phyloP scores from a whole-genome alignment of 2,888 invertebrate genomes.

The Xestobium rufovillosum region DNA sequence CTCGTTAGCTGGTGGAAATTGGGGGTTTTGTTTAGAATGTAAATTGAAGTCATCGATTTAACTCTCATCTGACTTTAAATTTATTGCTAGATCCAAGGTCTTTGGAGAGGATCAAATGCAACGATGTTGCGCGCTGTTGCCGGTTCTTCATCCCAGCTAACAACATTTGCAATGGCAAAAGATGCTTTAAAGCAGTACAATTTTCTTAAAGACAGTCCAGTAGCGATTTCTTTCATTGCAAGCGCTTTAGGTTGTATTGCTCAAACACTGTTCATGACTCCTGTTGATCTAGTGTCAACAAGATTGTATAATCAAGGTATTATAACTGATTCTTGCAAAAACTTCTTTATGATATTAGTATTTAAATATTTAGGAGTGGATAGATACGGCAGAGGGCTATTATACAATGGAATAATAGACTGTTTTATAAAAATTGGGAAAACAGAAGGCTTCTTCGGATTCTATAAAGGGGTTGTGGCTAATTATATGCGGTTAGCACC shows the following conservation, averaged over 20 bases:
- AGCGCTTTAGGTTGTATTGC: conserved; percentile 70
- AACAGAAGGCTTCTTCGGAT: conserved; percentile 69
- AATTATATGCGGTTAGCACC: conserved; percentile 85
- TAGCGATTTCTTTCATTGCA: conserved; percentile 55
- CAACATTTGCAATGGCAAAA: conserved; percentile 64
- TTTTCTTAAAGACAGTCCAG: conserved; percentile 41
- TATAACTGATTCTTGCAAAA: too few species aligned
- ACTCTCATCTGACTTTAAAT: too few species aligned
- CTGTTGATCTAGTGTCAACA: conserved; percentile 84
- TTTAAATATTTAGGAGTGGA: conserved; percentile 50
- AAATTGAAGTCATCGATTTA: too few species aligned
- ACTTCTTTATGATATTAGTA: neutral
- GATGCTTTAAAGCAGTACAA: conserved; percentile 42
- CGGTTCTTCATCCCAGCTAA: conserved; percentile 78
- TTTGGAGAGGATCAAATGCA: conserved; percentile 71
- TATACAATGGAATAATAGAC: conserved; percentile 68
- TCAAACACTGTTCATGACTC: conserved; percentile 71
- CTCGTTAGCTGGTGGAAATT: too few species aligned
- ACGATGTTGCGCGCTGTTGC: conserved; percentile 64
- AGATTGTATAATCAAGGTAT: conserved; percentile 84
- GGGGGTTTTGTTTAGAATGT: too few species aligned
- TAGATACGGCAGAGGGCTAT: conserved; percentile 50
- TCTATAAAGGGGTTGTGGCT: conserved; percentile 87
- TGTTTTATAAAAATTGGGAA: conserved; percentile 68
- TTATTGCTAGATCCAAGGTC: conserved; percentile 46